phyloP scores from a whole-genome alignment of 2,113 vertebrate species.

The Opisthocomus hoazin region DNA sequence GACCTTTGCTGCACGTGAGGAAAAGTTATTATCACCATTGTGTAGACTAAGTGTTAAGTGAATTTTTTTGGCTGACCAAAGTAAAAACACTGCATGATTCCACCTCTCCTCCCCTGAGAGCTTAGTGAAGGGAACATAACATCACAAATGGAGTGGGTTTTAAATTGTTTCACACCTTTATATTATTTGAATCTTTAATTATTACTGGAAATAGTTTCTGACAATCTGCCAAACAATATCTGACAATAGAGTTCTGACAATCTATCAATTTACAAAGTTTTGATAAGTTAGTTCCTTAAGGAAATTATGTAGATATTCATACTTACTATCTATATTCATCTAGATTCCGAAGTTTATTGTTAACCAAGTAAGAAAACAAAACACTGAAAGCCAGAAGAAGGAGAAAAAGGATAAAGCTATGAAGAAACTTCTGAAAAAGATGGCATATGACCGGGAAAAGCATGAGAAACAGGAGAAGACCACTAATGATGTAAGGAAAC shows the following conservation, averaged over 20 bases:
- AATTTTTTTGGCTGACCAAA: neutral
- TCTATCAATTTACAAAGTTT: neutral
- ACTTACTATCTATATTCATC: neutral
- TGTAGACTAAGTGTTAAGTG: neutral
- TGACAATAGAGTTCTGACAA: too few species aligned
- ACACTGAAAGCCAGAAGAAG: constrained; percentile 84
- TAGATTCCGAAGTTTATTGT: constrained; percentile 97
- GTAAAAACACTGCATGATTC: neutral
- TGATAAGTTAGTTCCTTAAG: neutral
- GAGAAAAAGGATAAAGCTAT: constrained; percentile 82
- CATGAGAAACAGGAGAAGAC: constrained; percentile 78
- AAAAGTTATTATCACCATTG: neutral
- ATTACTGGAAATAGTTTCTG: neutral
- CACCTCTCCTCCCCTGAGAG: neutral
- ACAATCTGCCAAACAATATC: too few species aligned
- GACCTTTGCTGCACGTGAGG: neutral
- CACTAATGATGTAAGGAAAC: constrained; percentile 75
- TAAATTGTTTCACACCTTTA: neutral
- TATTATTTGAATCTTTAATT: neutral
- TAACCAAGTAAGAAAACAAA: constrained; percentile 91
- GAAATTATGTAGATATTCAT: neutral
- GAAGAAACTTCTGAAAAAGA: constrained; percentile 93
- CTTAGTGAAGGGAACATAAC: neutral
- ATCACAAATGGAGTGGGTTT: neutral
- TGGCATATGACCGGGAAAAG: constrained; percentile 86